Percentiles rank a stretch among this genome's conserved stretches.
phyloP scores from a whole-genome alignment of 2,888 invertebrate genomes.

The Tetragnatha montana region DNA sequence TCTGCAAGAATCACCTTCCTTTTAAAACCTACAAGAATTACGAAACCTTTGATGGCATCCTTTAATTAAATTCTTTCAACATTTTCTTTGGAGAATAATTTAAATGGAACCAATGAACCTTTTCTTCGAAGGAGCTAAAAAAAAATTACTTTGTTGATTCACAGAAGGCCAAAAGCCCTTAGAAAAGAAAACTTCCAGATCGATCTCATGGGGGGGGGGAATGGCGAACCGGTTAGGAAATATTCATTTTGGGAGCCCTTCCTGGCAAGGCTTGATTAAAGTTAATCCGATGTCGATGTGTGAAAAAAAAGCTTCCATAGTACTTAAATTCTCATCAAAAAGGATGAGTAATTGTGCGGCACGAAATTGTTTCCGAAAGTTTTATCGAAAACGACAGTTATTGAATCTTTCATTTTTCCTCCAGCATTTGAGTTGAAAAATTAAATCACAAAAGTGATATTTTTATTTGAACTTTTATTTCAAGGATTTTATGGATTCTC shows the following conservation, averaged over 20 bases:
- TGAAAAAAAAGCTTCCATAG: not conserved
- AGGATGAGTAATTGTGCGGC: not conserved
- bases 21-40: too few relatives aligned
- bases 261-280: not conserved
- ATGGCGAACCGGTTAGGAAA: not conserved
- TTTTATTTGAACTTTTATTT: too few relatives aligned
- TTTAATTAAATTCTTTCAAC: not conserved
- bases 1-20: too few relatives aligned
- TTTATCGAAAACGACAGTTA: not conserved
- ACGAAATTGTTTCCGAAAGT: not conserved
- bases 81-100: not conserved
- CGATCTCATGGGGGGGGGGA: not conserved
- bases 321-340: not conserved
- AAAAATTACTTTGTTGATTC: not conserved
- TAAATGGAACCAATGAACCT: not conserved
- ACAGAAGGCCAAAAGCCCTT: not conserved
- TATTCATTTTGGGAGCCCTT: not conserved
- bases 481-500: too few relatives aligned
- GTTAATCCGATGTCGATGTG: not conserved
- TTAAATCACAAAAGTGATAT: not conserved
- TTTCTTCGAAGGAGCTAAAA: not conserved
- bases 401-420: not conserved
- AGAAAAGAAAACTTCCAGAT: not conserved
- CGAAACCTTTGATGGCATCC: not conserved
- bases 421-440: not conserved